These are phyloP conservation scores for Arvicanthis niloticus DNA, from an alignment of 2,113 vertebrate species.

Conservation along the genomic window DNA sequence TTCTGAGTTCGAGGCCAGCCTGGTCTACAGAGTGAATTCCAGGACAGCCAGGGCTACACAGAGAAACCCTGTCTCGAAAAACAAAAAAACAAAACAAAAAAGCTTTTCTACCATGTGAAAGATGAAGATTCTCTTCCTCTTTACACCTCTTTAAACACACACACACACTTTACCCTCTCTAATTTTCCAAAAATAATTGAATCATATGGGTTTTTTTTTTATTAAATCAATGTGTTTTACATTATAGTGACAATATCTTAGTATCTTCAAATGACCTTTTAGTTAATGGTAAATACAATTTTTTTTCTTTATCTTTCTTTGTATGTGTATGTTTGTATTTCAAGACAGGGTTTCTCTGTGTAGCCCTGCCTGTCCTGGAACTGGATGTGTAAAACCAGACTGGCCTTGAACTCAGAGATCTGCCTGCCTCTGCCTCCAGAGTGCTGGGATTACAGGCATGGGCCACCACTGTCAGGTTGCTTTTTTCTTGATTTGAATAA, in stretches of 20 bases:
- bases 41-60: too few species aligned
- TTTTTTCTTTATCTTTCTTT: neutral
- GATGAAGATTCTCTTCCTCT: neutral
- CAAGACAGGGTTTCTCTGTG: neutral
- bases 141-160: neutral
- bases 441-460: neutral
- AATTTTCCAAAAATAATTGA: too few species aligned
- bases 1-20: too few species aligned
- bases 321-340: neutral
- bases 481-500: conserved; percentile 57
- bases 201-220: too few species aligned
- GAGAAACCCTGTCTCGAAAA: too few species aligned
- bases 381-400: neutral
- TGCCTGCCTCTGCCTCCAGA: neutral
- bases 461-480: neutral
- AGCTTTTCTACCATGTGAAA: neutral
- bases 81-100: too few species aligned
- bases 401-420: neutral
- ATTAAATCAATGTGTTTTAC: too few species aligned
- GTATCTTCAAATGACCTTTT: too few species aligned
- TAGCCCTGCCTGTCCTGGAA: neutral
- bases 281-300: too few species aligned
- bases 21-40: too few species aligned
- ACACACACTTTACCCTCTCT: neutral
- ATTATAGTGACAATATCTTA: too few species aligned